These are phyloP conservation scores for Neotragus pygmaeus DNA, from an alignment of 2,113 vertebrate species.

Conservation along the genomic window DNA sequence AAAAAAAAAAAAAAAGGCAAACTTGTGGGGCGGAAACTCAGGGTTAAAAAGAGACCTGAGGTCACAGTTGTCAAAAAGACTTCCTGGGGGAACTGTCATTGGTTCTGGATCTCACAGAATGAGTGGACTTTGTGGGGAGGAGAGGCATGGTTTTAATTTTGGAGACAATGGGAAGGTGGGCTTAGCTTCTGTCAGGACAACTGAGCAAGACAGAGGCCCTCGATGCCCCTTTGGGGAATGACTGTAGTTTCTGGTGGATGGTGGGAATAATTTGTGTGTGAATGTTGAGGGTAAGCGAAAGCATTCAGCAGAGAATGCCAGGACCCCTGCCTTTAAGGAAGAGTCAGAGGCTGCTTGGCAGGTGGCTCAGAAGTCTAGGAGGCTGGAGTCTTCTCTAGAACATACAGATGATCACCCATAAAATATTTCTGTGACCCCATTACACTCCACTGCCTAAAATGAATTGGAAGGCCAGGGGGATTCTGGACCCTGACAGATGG, in stretches of 20 bases:
- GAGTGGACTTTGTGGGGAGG: not conserved
- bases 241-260: not conserved
- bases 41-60: not conserved
- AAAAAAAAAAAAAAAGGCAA: not conserved
- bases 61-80: not conserved
- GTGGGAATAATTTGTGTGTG: not conserved
- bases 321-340: not conserved
- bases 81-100: not conserved
- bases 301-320: not conserved
- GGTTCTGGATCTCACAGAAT: not conserved
- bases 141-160: not conserved
- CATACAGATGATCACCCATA: not conserved
- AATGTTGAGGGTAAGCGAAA: not conserved
- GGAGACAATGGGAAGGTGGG: not conserved
- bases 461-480: not conserved
- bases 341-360: not conserved
- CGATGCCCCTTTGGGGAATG: not conserved
- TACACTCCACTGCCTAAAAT: not conserved
- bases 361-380: not conserved
- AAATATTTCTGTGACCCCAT: not conserved
- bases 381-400: not conserved
- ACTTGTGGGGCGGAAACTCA: not conserved
- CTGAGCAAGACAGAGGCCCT: not conserved
- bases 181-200: not conserved
- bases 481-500: fast-evolving